Conservation (phyloP, 2,113 vertebrate genomes). For the Alethe castanea region DNA sequence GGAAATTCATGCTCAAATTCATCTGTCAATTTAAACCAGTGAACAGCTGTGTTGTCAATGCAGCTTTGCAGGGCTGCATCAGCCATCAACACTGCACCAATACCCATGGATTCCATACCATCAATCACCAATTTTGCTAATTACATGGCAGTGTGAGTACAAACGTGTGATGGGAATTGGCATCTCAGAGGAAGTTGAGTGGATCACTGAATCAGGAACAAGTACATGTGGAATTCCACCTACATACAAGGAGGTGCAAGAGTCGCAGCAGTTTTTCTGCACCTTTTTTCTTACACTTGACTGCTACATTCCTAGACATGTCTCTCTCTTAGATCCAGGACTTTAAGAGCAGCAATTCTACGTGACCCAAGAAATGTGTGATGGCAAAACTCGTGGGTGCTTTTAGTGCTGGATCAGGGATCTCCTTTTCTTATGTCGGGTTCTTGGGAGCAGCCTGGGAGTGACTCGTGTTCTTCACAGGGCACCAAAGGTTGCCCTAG, state of each 20-base stretch:
- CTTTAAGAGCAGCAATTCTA: neutral
- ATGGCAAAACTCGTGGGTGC: neutral
- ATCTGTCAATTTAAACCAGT: neutral
- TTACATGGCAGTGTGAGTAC: neutral
- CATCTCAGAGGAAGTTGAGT: neutral
- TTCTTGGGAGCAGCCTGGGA: neutral
- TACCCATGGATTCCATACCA: neutral
- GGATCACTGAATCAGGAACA: neutral
- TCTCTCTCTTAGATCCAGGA: neutral
- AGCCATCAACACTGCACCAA: accelerated
- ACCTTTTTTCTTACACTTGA: neutral
- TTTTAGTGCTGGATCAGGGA: neutral
- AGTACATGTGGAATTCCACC: neutral
- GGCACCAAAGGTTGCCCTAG: neutral
- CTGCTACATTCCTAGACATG: neutral
- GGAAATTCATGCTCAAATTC: neutral
- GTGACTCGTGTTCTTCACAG: neutral
- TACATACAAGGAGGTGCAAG: neutral
- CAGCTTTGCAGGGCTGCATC: neutral
- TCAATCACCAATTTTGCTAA: neutral
- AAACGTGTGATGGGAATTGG: neutral
- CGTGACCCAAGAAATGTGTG: neutral
- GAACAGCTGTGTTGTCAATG: neutral
- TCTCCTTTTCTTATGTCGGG: neutral
- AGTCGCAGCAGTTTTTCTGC: neutral